Conservation (phyloP, 2,888 invertebrate species). For the Erebia epiphron region DNA sequence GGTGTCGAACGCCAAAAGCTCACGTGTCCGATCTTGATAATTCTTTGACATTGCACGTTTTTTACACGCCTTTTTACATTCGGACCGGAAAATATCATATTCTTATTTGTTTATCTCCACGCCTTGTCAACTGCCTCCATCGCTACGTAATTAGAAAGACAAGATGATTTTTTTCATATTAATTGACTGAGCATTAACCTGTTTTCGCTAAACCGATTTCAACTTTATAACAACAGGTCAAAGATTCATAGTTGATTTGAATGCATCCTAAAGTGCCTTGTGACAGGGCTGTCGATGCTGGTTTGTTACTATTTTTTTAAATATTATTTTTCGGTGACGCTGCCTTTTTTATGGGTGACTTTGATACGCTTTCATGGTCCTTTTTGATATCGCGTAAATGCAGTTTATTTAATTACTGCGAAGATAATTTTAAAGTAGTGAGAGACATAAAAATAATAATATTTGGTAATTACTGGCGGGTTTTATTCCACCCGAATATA, state of each 20-base stretch:
- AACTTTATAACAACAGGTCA: neutral
- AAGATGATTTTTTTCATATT: conserved; percentile 71
- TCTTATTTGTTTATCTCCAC: conserved; percentile 77
- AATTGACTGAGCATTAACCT: conserved; percentile 62
- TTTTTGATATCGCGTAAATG: conserved; percentile 35
- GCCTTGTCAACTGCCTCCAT: conserved; percentile 70
- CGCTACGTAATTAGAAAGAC: conserved; percentile 76
- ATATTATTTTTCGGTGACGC: conserved; percentile 71
- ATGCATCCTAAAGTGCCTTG: conserved; percentile 44
- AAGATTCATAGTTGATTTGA: conserved; percentile 35
- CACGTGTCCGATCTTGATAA: conserved; percentile 54
- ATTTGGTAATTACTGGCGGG: too few relatives aligned
- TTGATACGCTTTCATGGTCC: conserved; percentile 43
- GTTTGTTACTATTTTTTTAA: conserved; percentile 49
- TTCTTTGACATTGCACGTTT: conserved; percentile 49
- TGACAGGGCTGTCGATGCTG: conserved; percentile 51
- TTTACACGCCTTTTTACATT: conserved; percentile 47
- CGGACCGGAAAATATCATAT: conserved; percentile 69
- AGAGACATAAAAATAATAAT: neutral
- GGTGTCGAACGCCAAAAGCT: conserved; percentile 42
- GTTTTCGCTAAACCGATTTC: neutral
- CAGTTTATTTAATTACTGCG: conserved; percentile 27
- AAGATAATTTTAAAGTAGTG: conserved; percentile 9
- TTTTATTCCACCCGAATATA: too few relatives aligned
- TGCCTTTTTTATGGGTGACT: conserved; percentile 59